phyloP scores from a whole-genome alignment of 2,113 vertebrate genomes.

The Circaetus gallicus region DNA sequence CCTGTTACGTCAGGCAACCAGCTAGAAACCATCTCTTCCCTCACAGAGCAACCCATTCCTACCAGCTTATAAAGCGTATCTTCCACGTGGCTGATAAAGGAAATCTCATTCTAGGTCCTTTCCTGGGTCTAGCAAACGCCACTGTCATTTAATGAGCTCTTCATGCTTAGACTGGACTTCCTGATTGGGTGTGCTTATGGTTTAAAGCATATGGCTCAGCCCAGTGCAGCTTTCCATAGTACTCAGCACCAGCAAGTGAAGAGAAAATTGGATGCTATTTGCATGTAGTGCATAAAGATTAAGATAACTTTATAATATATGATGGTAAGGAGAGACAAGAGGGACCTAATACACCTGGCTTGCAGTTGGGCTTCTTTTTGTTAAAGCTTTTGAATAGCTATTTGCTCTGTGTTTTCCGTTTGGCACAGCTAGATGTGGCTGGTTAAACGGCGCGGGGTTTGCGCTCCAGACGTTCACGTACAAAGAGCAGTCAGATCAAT shows the following conservation, averaged over 20 bases:
- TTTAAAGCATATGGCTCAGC: rapidly evolving
- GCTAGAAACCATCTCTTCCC: not conserved
- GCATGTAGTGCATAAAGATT: rapidly evolving
- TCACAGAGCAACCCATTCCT: rapidly evolving
- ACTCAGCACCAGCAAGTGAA: rapidly evolving
- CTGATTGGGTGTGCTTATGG: not conserved
- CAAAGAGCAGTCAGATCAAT: not conserved
- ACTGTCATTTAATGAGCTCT: not conserved
- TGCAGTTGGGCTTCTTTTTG: not conserved
- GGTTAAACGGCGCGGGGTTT: rapidly evolving
- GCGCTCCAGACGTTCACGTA: not conserved
- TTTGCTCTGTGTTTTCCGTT: not conserved
- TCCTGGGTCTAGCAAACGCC: not conserved
- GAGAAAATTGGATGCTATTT: not conserved
- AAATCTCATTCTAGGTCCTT: not conserved
- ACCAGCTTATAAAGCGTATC: rapidly evolving
- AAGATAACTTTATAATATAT: rapidly evolving
- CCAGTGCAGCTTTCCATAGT: not conserved
- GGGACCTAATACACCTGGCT: rapidly evolving
- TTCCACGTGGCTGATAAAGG: not conserved
- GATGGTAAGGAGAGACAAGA: not conserved
- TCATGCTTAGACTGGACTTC: not conserved
- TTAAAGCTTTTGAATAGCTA: not conserved
- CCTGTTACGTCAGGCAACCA: not conserved
- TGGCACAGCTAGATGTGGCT: not conserved